These are phyloP conservation scores for Campylorhamphus procurvoides DNA, from an alignment of 2,113 vertebrate species.

Conservation along the genomic window DNA sequence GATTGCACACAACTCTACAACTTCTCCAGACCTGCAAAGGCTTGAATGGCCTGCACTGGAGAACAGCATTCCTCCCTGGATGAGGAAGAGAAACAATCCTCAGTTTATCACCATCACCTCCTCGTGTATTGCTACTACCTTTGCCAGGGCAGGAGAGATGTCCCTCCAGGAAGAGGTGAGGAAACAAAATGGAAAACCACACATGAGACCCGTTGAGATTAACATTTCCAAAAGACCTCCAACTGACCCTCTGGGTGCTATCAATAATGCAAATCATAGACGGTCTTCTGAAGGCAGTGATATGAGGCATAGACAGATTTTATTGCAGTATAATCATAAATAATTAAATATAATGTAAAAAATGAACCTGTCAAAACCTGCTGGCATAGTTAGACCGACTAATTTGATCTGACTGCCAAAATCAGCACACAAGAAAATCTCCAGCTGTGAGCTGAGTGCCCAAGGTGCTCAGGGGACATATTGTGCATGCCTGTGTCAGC, in stretches of 20 bases:
- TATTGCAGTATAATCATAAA: not conserved
- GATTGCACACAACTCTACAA: not conserved
- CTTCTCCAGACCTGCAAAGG: not conserved
- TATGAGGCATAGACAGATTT: not conserved
- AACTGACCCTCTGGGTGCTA: not conserved
- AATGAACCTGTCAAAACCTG: not conserved
- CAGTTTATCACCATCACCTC: not conserved
- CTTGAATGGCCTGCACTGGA: rapidly evolving
- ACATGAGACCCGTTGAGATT: rapidly evolving
- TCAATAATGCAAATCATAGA: not conserved
- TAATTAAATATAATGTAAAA: constrained; percentile 16
- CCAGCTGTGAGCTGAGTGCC: not conserved
- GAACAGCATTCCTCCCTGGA: not conserved
- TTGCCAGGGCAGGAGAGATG: not conserved
- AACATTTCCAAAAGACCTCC: not conserved
- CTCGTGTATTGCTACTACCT: not conserved
- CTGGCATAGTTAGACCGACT: not conserved
- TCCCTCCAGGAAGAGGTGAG: not conserved
- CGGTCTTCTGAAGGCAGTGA: not conserved
- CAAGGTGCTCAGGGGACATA: not conserved
- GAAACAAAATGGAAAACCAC: not conserved
- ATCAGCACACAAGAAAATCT: not conserved
- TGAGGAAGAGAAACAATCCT: not conserved
- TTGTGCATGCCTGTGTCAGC: not conserved
- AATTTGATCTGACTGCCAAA: not conserved